These are phyloP conservation scores for Lithophane leautieri DNA, from an alignment of 2,888 invertebrate species.

Conservation along the genomic window DNA sequence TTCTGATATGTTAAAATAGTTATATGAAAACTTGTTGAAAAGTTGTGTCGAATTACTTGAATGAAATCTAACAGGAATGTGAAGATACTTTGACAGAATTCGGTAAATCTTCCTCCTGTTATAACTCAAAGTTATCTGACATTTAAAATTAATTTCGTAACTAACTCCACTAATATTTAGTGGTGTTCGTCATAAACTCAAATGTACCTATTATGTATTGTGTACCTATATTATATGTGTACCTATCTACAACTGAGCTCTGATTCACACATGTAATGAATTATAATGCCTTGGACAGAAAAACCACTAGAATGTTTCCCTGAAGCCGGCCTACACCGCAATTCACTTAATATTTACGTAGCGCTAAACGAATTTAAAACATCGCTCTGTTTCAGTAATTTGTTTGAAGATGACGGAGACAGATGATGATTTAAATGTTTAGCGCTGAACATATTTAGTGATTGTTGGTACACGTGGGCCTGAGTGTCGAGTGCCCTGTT, in stretches of 20 bases:
- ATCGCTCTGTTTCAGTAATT: background rate
- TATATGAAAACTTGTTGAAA: constrained; percentile 20
- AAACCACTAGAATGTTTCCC: background rate
- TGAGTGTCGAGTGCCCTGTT: too few relatives aligned
- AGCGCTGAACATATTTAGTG: background rate
- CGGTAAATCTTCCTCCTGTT: background rate
- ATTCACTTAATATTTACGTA: background rate
- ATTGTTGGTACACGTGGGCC: background rate
- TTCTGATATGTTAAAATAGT: constrained; percentile 5
- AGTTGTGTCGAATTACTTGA: background rate
- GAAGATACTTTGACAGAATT: background rate
- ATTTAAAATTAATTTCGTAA: background rate
- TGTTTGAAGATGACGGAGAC: background rate
- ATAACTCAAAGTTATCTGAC: background rate
- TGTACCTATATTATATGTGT: too few relatives aligned
- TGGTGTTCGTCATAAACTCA: too few relatives aligned
- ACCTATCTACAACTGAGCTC: background rate
- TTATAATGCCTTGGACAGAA: background rate
- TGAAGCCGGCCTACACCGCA: background rate
- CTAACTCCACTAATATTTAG: background rate
- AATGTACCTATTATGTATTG: too few relatives aligned
- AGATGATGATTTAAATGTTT: background rate
- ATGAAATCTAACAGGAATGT: constrained; percentile 11
- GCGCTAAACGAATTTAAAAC: background rate
- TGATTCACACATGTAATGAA: background rate